These are phyloP conservation scores for Hydrolagus colliei DNA, from an alignment of 2,797 vertebrate species.

Conservation along the genomic window DNA sequence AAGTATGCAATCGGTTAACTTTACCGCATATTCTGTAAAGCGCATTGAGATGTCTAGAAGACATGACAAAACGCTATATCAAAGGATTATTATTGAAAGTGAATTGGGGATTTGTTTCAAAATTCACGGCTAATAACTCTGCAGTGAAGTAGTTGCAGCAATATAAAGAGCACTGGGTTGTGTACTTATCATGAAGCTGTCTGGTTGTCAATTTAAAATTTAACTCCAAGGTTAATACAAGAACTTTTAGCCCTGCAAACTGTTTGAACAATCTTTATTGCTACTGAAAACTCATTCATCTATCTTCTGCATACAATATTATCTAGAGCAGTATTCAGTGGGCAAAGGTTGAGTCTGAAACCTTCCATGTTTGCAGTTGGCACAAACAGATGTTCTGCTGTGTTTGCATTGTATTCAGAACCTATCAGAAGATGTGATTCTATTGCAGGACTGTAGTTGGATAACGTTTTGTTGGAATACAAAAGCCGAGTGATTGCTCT, in stretches of 20 bases:
- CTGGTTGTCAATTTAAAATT: neutral
- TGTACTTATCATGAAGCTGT: neutral
- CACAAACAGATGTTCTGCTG: neutral
- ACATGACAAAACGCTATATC: too few relatives aligned
- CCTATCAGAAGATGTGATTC: neutral
- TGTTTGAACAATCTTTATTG: neutral
- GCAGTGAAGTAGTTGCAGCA: too few relatives aligned
- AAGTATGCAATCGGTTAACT: too few relatives aligned
- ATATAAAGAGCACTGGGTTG: neutral
- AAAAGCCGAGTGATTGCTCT: neutral
- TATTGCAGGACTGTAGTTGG: neutral
- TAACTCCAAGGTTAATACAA: neutral
- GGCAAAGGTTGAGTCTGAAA: neutral
- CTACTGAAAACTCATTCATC: neutral
- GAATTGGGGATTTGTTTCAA: too few relatives aligned
- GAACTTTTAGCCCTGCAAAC: neutral
- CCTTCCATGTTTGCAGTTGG: neutral
- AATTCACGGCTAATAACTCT: too few relatives aligned
- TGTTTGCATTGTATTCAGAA: neutral
- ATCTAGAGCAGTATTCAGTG: neutral
- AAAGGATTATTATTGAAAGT: too few relatives aligned
- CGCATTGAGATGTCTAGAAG: too few relatives aligned
- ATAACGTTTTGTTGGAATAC: neutral
- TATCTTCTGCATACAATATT: too few relatives aligned
- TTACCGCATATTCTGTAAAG: too few relatives aligned